Evolutionary conservation across 2,797 vertebrate species (phyloP).

Genomic region (Bradypodion pumilum): DNA sequence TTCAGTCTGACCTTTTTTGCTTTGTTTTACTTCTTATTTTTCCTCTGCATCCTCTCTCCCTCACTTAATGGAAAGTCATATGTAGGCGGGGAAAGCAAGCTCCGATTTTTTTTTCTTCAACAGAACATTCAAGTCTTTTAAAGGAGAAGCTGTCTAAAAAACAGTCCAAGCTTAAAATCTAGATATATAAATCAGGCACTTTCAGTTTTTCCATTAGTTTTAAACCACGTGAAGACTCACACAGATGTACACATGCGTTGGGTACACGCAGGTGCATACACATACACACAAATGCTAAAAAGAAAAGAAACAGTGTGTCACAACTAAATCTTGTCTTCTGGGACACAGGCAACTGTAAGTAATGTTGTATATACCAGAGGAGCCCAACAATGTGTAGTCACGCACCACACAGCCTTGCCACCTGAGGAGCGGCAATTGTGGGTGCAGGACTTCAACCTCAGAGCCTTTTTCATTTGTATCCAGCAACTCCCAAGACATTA

Average conservation of each 20-base stretch:
- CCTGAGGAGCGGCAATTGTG: neutral
- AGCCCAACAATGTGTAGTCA: slow-evolving; percentile 17
- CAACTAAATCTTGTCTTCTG: slow-evolving; percentile 67
- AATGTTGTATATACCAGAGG: slow-evolving; percentile 47
- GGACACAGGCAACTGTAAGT: slow-evolving; percentile 84
- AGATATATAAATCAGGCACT: slow-evolving; percentile 94
- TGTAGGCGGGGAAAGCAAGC: slow-evolving; percentile 89
- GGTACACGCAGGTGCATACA: slow-evolving; percentile 37
- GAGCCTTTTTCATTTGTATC: slow-evolving; percentile 31
- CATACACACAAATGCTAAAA: slow-evolving; percentile 49
- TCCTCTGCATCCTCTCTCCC: slow-evolving; percentile 51
- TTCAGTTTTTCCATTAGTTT: slow-evolving; percentile 88
- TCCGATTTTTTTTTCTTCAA: slow-evolving; percentile 78
- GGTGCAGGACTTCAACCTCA: neutral
- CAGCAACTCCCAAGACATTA: slow-evolving; percentile 69
- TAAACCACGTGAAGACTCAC: slow-evolving; percentile 73
- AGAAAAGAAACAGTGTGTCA: slow-evolving; percentile 79
- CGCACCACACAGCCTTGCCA: neutral
- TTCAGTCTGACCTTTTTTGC: slow-evolving; percentile 60
- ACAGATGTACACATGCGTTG: slow-evolving; percentile 28
- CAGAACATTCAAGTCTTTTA: slow-evolving; percentile 98
- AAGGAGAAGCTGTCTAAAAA: slow-evolving; percentile 89
- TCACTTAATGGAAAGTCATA: slow-evolving; percentile 71
- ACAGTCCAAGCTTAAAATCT: slow-evolving; percentile 89
- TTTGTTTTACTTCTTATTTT: slow-evolving; percentile 32